Percentiles rank a stretch among this genome's conserved stretches.
Conservation (phyloP, 2,888 invertebrate genomes). For the Ormyrus labotus region DNA sequence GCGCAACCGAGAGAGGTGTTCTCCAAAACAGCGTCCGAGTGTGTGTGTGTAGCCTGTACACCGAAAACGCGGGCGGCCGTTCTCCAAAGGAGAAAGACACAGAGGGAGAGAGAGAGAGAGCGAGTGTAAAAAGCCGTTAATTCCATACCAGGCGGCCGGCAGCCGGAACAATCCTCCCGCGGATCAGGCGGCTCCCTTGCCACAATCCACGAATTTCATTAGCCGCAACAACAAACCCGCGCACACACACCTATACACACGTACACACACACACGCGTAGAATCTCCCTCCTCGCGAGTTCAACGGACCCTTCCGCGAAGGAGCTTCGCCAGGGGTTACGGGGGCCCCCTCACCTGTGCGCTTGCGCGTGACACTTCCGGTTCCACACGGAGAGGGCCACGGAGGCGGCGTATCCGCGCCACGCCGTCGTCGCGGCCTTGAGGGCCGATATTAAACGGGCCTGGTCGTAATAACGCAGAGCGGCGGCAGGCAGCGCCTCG, state of each 20-base stretch:
- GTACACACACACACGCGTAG: background rate
- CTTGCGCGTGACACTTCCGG: background rate
- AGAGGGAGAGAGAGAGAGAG: too few species aligned
- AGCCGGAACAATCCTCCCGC: too few species aligned
- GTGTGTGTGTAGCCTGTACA: too few species aligned
- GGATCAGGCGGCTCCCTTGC: too few species aligned
- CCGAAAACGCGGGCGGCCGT: too few species aligned
- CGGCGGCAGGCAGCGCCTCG: background rate
- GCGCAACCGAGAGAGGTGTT: too few species aligned
- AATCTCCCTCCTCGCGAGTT: conserved; percentile 35
- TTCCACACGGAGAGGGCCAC: background rate
- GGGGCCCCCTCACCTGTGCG: background rate
- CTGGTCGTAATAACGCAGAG: background rate
- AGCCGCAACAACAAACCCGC: background rate
- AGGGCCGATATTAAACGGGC: too few species aligned
- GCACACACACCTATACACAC: background rate
- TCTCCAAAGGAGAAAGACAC: too few species aligned
- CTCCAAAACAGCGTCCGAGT: too few species aligned
- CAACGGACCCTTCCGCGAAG: conserved; percentile 34
- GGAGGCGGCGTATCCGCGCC: background rate
- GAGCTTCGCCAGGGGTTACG: background rate
- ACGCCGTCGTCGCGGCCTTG: too few species aligned
- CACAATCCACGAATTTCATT: conserved; percentile 15
- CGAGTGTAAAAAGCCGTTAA: too few species aligned
- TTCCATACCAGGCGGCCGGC: too few species aligned